Base-by-base conservation (phyloP, 2,888 invertebrate genomes). In the Acanthosepion pharaonis region DNA sequence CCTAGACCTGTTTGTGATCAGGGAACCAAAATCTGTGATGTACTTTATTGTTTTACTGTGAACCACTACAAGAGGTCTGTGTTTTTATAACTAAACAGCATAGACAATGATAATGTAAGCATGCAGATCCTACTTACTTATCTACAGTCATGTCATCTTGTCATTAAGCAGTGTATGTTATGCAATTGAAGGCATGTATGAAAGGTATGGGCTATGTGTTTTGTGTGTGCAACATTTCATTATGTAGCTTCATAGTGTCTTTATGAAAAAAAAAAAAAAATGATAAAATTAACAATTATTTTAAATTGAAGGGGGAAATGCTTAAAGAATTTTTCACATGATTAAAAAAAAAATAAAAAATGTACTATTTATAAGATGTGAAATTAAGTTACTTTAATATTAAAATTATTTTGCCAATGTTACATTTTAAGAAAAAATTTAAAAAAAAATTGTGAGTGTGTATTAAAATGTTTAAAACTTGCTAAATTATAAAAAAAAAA, bases 21-120 rank as follows among this genome's bases (percentile, higher is more conserved):
- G 48, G 64, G 64, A 94, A 94, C 94, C 92, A 48, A 94, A 94
- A 94, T 94, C 94, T 94, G 94, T 94, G 94, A 94, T 94, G 94
- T 94, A 64, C 59, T 94, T 64, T 94, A 94, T 94, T 94, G 59
- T 94, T 94, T 94, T 94, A 59, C 64, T 94, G 59, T 94, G 64
- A 94, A 94, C 28, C 94, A 94, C 51, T 53, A 93, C 93, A 53
- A 33, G 93, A 93, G 53, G 93, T 51, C 51, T 53, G 28, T 93
- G 93, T 53, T n/a, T 53, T 33, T 33, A 93, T 49, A 53, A 53
- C 93, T 93, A 53, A 51, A n/a, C 78, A n/a, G n/a, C 78, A 78
- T 78, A 78, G n/a, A 78, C 78, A 78, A n/a, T 78, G 78, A 78
- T 8, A 33, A 64, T 78, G n/a, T 78, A 78, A 78, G 78, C n/a